Percentiles rank a stretch among this genome's conserved stretches.
Conservation (phyloP, 2,113 vertebrate species). For the Dendrocopos noguchii region DNA sequence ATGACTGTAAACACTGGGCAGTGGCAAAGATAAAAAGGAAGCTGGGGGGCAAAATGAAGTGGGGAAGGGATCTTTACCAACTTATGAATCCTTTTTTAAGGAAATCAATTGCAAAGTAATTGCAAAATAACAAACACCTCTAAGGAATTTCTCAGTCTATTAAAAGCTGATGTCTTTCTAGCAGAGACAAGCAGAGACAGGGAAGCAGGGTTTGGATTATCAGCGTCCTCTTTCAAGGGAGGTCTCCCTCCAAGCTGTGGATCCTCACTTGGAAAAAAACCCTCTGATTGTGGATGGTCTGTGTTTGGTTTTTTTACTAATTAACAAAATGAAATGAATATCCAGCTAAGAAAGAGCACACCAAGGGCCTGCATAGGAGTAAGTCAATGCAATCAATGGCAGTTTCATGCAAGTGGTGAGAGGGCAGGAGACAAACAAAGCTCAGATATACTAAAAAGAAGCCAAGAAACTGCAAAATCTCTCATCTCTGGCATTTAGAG, state of each 20-base stretch:
- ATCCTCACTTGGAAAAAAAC: background rate
- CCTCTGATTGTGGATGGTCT: background rate
- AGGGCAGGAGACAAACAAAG: background rate
- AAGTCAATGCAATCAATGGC: background rate
- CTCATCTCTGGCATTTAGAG: background rate
- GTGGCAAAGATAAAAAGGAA: constrained; percentile 2
- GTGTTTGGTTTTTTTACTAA: background rate
- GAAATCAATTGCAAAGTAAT: constrained; percentile 50
- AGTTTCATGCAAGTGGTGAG: background rate
- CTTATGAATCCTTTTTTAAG: constrained; percentile 43
- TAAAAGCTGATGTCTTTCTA: constrained; percentile 6
- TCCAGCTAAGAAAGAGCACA: background rate
- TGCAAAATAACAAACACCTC: constrained; percentile 54
- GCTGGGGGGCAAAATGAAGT: background rate
- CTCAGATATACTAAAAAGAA: background rate
- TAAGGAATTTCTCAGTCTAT: constrained; percentile 12
- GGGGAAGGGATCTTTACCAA: constrained; percentile 45
- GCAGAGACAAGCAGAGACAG: background rate
- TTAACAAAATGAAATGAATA: background rate
- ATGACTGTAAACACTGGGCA: background rate
- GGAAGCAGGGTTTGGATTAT: background rate
- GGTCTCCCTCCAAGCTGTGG: background rate
- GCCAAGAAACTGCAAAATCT: background rate
- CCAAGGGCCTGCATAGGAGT: background rate
- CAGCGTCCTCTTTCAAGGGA: background rate